A percentile compares a stretch with the other conserved stretches of the same genome.
Evolutionary conservation across 2,797 vertebrate genomes (phyloP).

Genomic region (Peromyscus eremicus): DNA sequence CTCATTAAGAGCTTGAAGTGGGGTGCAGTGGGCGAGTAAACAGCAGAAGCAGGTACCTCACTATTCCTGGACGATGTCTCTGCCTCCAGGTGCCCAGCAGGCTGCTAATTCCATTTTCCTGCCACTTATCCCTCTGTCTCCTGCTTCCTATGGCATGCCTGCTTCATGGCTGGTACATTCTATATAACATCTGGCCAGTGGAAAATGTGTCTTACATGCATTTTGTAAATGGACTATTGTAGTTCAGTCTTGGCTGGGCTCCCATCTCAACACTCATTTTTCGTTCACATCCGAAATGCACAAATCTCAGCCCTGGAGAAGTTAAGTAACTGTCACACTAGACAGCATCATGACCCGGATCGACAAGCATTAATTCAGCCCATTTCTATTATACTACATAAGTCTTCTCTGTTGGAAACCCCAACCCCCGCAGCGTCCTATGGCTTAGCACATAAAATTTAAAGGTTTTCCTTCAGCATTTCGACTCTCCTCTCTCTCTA

Average conservation of each 20-base stretch:
- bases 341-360: neutral
- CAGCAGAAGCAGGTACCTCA: neutral
- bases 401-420: neutral
- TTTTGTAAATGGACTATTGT: slow-evolving; percentile 28
- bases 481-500: neutral
- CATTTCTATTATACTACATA: slow-evolving; percentile 10
- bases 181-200: neutral
- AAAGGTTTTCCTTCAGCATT: slow-evolving; percentile 1
- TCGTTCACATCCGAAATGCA: neutral
- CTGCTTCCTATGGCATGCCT: neutral
- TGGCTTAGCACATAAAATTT: slow-evolving; percentile 5
- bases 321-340: slow-evolving; percentile 34
- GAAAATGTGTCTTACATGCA: neutral
- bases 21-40: neutral
- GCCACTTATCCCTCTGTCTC: neutral
- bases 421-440: neutral
- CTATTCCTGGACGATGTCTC: neutral
- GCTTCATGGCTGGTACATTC: neutral
- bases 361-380: slow-evolving; percentile 26
- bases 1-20: neutral
- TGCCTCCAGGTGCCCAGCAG: neutral
- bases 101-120: neutral
- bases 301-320: neutral
- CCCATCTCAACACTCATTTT: neutral
- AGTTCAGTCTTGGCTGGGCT: slow-evolving; percentile 11